Evolutionary conservation across 2,888 invertebrate species (phyloP), one percentile per base, ranked within the genome.

Genomic region (Cyrtodaria siliqua): DNA sequence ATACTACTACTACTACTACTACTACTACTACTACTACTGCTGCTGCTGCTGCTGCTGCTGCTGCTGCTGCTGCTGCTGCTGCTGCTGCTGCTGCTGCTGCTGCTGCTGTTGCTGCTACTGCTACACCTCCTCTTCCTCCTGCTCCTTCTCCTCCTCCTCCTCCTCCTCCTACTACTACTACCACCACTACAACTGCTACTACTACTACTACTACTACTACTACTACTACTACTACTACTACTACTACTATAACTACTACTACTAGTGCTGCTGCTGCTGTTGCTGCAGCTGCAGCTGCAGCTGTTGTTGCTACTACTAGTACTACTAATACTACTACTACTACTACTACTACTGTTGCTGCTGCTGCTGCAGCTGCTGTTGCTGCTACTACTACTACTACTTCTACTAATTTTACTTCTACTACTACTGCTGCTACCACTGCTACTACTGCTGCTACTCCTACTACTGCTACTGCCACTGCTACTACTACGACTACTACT

Each of bases 211-310:
- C 27, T 26, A 55, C 55, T 55, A 26, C 27, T 26, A 55, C 55
- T 55, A 55, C 55, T 26, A 55, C 55, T 55, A 55, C 55, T 55
- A 55, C 55, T 55, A 55, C 55, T 55, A 55, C 27, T 55, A 55
- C 55, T 55, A 55, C 55, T 26, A 55, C 55, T 8, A 55, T 27
- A 24, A 16, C 55, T 26, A 55, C 55, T 26, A 55, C 55, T 55
- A 29, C 55, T 55, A 55, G 6, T 33, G 12, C 33, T 33, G 12
- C 33, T 33, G 12, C 33, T 33, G 12, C 33, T 33, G 20, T 23
- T 18, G 20, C 50, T 18, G 20, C 50, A 18, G 20, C 50, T 50
- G 20, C 23, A 18, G 20, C 33, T 33, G 12, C 33, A 8, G 12
- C 33, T 33, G 12, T 12, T 33, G 12, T 12, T 33, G 20, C 23